Evolutionary conservation across 2,113 vertebrate genomes (phyloP).

Genomic region (Mugil cephalus): DNA sequence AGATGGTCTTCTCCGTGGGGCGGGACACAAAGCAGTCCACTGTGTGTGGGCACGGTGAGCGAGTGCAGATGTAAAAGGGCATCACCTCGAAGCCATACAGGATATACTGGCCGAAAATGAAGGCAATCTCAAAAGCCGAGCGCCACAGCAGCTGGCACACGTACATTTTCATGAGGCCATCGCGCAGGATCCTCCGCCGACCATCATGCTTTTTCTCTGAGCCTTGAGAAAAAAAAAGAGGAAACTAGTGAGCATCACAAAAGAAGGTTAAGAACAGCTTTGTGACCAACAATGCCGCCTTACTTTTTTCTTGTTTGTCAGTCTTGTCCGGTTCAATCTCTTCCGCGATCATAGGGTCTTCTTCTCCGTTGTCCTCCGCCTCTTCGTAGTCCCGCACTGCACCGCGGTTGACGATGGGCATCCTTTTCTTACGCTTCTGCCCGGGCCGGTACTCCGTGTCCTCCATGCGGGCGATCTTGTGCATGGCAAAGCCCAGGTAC

Average conservation of each 20-base stretch:
- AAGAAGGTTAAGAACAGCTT: background rate
- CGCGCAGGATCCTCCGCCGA: constrained; percentile 87
- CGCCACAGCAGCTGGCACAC: constrained; percentile 88
- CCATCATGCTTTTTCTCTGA: constrained; percentile 85
- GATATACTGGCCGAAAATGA: constrained; percentile 90
- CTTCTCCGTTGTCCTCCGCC: constrained; percentile 87
- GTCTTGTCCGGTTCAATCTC: constrained; percentile 85
- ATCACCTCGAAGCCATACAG: constrained; percentile 89
- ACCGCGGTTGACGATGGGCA: constrained; percentile 81
- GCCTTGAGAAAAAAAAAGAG: constrained; percentile 6
- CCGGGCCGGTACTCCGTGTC: constrained; percentile 67
- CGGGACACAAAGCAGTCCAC: constrained; percentile 93
- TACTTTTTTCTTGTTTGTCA: constrained; percentile 57
- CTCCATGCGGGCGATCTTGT: constrained; percentile 86
- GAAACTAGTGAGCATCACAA: background rate
- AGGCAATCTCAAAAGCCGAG: constrained; percentile 84
- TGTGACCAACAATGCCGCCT: background rate
- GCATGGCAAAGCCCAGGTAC: constrained; percentile 92
- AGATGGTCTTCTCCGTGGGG: constrained; percentile 92
- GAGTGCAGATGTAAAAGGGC: constrained; percentile 87
- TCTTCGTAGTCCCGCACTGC: constrained; percentile 87
- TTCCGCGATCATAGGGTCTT: constrained; percentile 91
- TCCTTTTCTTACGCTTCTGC: constrained; percentile 56
- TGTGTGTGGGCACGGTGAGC: constrained; percentile 88
- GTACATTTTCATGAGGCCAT: constrained; percentile 91